These are phyloP conservation scores for Hemiscyllium ocellatum DNA, from an alignment of 2,113 vertebrate species.

Conservation along the genomic window DNA sequence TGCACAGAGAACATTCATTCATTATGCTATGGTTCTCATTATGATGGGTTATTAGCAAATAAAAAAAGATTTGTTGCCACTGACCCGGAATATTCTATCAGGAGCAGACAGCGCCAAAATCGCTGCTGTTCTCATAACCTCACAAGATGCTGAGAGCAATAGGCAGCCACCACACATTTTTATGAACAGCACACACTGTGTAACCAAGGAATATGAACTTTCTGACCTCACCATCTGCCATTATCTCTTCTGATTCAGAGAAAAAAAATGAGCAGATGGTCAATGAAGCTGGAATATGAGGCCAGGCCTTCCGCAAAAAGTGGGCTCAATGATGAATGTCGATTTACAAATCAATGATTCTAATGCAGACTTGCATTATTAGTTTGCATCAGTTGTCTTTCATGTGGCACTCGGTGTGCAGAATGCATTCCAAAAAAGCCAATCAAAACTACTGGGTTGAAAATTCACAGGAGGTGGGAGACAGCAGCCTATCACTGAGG, in stretches of 20 bases:
- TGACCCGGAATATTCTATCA: slow-evolving; percentile 43
- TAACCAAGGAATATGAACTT: slow-evolving; percentile 53
- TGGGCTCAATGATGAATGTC: neutral
- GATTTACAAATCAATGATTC: slow-evolving; percentile 1
- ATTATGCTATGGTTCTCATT: neutral
- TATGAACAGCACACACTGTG: slow-evolving; percentile 56
- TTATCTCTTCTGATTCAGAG: slow-evolving; percentile 54
- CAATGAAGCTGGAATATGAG: slow-evolving; percentile 48
- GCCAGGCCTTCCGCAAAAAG: neutral
- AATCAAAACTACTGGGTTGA: slow-evolving; percentile 39
- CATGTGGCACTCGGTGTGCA: neutral
- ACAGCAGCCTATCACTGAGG: neutral
- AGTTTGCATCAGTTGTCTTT: neutral
- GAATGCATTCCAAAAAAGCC: slow-evolving; percentile 9
- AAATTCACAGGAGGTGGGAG: slow-evolving; percentile 33
- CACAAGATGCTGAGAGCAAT: slow-evolving; percentile 48
- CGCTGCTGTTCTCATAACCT: slow-evolving; percentile 44
- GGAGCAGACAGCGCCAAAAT: slow-evolving; percentile 40
- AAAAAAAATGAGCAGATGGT: slow-evolving; percentile 59
- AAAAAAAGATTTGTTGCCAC: neutral
- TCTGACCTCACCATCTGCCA: slow-evolving; percentile 62
- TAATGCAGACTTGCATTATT: neutral
- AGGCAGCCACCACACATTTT: slow-evolving; percentile 52
- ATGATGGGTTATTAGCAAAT: neutral
- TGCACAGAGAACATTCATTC: neutral